phyloP scores from a whole-genome alignment of 2,797 vertebrate genomes.

The Onychomys torridus region DNA sequence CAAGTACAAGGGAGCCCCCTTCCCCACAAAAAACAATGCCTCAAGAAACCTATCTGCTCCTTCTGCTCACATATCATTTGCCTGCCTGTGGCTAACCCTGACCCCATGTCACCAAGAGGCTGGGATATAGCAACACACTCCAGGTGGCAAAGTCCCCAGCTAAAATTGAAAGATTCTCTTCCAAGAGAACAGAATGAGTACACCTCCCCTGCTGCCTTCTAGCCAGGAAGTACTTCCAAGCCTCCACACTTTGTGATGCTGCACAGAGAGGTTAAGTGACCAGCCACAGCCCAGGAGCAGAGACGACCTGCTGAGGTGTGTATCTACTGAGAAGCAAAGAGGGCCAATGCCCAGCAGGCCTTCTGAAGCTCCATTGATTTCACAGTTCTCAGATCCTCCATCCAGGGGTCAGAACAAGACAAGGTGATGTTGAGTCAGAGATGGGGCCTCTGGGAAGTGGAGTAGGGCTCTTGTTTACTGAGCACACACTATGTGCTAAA shows the following conservation, averaged over 20 bases:
- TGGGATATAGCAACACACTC: background rate
- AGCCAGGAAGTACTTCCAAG: background rate
- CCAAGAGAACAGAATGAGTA: background rate
- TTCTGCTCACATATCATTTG: fast-evolving
- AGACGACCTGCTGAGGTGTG: background rate
- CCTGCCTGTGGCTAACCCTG: background rate
- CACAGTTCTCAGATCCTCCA: background rate
- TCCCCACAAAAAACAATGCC: background rate
- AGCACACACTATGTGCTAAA: background rate
- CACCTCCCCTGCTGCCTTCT: too few species aligned
- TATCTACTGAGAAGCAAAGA: background rate
- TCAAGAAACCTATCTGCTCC: background rate
- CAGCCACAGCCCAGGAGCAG: background rate
- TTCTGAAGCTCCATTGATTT: background rate
- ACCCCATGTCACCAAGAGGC: background rate
- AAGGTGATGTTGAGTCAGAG: background rate
- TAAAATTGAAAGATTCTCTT: background rate
- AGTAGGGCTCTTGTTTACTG: background rate
- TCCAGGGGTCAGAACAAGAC: background rate
- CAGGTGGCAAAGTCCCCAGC: background rate
- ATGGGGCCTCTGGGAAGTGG: background rate
- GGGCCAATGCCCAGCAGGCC: background rate
- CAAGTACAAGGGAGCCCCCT: background rate
- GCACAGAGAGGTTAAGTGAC: background rate
- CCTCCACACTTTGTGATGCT: background rate